Base-by-base conservation (phyloP, 2,113 vertebrate species). In the Engystomops pustulosus region DNA sequence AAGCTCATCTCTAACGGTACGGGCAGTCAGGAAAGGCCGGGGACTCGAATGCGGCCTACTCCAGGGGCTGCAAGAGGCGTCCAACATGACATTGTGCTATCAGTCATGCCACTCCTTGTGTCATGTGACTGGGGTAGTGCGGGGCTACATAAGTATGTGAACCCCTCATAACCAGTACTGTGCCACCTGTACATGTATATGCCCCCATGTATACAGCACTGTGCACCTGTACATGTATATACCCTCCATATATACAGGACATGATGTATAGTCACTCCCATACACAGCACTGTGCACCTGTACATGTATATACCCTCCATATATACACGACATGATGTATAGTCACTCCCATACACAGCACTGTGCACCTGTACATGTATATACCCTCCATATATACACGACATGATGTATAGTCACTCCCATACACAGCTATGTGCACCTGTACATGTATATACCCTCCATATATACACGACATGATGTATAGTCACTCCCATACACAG, bases 1-100 rank as follows among this genome's bases (percentile, higher is more conserved):
- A 97, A 98, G 88, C 93, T 97, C 65, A 96, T 97, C 88, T 95
- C 96, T 58, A 95, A 95, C 90, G 96, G 96, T 97, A 92, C 83
- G 95, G 85, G 78, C 86, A 34, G 68, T 75, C 18, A 84, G 49
- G 67, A 30, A 25, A 17, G 4, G 77, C 23, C 79, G 68, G 41
- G 70, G 86, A 82, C 45, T 30, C 30, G 34, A 10, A 62, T 79
- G 79, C 49, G 86, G 83, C 68, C 82, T 82, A 58, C 8, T 6
- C n/a, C 76, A 15, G 41, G 45, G 45, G 12, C 62, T 17, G 62
- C 17, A 20, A 9, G 20, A 9, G n/a, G n/a, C n/a, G n/a, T 55
- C 9, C 2, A 7, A 12, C 7, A 47, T 12, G 44, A 47, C 7
- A 47, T 11, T 47, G 44, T 47, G 2, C 18, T 53, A 20, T 49